phyloP scores from a whole-genome alignment of 1,140 invertebrate species.

The Pteromalus puparum region DNA sequence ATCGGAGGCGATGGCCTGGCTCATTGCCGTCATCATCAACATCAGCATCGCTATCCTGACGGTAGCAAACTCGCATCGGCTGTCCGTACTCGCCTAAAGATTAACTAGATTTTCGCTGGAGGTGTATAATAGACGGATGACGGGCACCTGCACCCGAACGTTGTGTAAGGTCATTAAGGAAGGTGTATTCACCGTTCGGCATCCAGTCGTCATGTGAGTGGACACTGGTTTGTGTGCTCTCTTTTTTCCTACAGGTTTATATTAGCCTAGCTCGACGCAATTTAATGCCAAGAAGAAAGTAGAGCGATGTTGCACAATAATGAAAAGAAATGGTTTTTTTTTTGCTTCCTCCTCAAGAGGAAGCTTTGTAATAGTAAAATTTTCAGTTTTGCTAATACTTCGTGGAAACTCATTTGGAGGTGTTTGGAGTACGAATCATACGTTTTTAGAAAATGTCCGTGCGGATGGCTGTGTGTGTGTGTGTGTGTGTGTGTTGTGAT shows the following conservation, averaged over 20 bases:
- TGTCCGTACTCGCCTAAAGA: background rate
- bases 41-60: background rate
- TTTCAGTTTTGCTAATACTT: too few relatives aligned
- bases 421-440: too few relatives aligned
- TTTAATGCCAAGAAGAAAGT: constrained; percentile 7
- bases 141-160: background rate
- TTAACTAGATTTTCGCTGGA: background rate
- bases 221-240: background rate
- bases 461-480: too few relatives aligned
- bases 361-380: too few relatives aligned
- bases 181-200: background rate
- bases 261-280: background rate
- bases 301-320: constrained; percentile 18
- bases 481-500: too few relatives aligned
- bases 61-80: background rate
- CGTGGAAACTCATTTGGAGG: too few relatives aligned
- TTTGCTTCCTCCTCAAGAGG: too few relatives aligned
- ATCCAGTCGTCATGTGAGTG: background rate
- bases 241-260: background rate
- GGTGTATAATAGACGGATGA: constrained; percentile 2
- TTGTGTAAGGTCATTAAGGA: constrained; percentile 13
- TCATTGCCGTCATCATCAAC: background rate
- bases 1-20: background rate
- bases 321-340: background rate
- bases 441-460: too few relatives aligned